Percentiles rank a stretch among this genome's conserved stretches.
Conservation (phyloP, 2,888 invertebrate genomes). For the Hipparchia sbordonii region DNA sequence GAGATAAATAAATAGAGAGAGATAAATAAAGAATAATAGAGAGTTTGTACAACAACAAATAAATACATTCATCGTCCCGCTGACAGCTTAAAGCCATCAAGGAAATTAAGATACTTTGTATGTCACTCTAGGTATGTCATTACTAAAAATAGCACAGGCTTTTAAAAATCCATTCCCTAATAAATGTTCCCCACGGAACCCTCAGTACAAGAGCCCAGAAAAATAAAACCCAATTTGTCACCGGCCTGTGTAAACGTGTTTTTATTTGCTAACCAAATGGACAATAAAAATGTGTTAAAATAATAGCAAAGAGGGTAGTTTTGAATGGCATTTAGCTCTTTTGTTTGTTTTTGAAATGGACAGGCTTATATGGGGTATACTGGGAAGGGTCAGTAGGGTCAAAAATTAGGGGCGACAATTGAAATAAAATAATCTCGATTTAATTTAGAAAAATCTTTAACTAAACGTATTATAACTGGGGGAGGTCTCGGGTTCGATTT, state of each 20-base stretch:
- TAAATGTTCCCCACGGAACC: conserved; percentile 1
- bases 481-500: too few relatives aligned
- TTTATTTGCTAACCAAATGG: conserved; percentile 22
- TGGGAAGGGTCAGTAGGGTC: background rate
- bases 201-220: background rate
- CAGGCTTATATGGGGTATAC: background rate
- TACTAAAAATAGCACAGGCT: too few relatives aligned
- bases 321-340: background rate
- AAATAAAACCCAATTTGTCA: conserved; percentile 14
- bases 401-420: background rate
- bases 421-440: too few relatives aligned
- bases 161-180: background rate
- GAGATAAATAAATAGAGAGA: too few relatives aligned
- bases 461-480: too few relatives aligned
- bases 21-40: too few relatives aligned
- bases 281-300: conserved; percentile 17
- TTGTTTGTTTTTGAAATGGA: conserved; percentile 15
- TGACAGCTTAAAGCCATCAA: too few relatives aligned
- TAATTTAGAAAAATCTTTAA: too few relatives aligned
- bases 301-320: conserved; percentile 10
- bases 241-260: conserved; percentile 16
- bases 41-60: too few relatives aligned
- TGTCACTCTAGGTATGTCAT: too few relatives aligned
- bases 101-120: too few relatives aligned
- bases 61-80: too few relatives aligned